Evolutionary conservation across 2,888 invertebrate genomes (phyloP), one percentile per base, ranked within the genome.

Genomic region (Drosophila nigricruria): DNA sequence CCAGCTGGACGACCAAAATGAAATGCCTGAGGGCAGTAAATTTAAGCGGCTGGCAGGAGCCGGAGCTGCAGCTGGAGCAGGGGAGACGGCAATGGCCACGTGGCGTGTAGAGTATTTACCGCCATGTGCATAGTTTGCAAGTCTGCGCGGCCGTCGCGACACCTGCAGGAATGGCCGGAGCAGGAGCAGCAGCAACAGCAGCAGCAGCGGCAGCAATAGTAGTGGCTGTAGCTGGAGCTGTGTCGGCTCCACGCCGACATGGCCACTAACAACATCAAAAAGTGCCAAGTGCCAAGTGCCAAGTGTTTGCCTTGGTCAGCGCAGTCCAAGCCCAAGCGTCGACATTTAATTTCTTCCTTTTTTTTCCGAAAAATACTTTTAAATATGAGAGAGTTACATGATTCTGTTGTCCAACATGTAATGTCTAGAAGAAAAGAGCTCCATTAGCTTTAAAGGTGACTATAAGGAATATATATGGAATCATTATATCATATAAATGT

Each of bases 251-350:
- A 49, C 69, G 52, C 47, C 77, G 79, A 87, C 89, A 84, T 89
- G 88, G 89, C 89, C 85, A 84, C 89, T 89, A 84, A 84, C 84
- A 84, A 84, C 89, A 81, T 87, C 89, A 79, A 84, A 83, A 89
- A 82, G 82, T 88, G 87, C 81, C 82, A 82, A 82, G 82, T 88
- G 87, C 81, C 82, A 82, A 82, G 82, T 82, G 82, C 78, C 83
- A 86, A 83, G 87, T 89, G 85, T 84, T 84, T 84, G 89, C 79
- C 73, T 82, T 86, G 82, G 88, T 84, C 89, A 77, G 66, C 73
- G 53, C 36, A 36, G 61, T 45, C 59, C 18, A 52, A 50, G 42
- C 59, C 59, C 32, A 42, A 42, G 54, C 34, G 68, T 25, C 59
- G 40, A 60, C 57, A 63, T 74, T 75, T 64, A 49, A 73, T 60